Conservation (phyloP, 35 echinoderm and acorn worm genomes). For the Holothuria glaberrima region DNA sequence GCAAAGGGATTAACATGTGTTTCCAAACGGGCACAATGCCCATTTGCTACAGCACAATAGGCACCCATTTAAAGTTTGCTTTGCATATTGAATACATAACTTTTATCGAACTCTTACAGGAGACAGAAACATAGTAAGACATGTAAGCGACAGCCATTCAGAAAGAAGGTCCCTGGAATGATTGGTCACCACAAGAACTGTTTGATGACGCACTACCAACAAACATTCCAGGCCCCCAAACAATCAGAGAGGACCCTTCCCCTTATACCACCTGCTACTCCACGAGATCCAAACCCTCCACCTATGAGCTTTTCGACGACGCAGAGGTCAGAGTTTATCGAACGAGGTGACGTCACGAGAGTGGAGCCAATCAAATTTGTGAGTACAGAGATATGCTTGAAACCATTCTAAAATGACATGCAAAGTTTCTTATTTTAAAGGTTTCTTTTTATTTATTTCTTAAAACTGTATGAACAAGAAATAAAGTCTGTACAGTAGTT, state of each 20-base stretch:
- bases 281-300: slow-evolving; percentile 81
- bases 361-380: slow-evolving; percentile 73
- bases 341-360: slow-evolving; percentile 53
- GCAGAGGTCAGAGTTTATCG: slow-evolving; percentile 76
- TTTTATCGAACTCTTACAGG: neutral
- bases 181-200: slow-evolving; percentile 53
- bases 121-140: slow-evolving; percentile 39
- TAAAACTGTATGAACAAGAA: too few relatives aligned
- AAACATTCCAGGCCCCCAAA: slow-evolving; percentile 59
- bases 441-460: too few relatives aligned
- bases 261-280: slow-evolving; percentile 81
- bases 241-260: slow-evolving; percentile 58
- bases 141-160: slow-evolving; percentile 31
- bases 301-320: slow-evolving; percentile 79
- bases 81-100: too few relatives aligned
- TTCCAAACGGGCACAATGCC: neutral
- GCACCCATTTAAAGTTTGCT: neutral
- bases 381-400: slow-evolving; percentile 6
- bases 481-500: too few relatives aligned
- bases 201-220: slow-evolving; percentile 73
- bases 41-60: neutral
- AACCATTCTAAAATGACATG: too few relatives aligned
- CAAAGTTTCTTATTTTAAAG: too few relatives aligned
- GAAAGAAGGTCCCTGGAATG: neutral
- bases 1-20: too few relatives aligned